Evolutionary conservation across 2,797 vertebrate species (phyloP), one percentile per base, ranked within the genome.

Genomic region (Cyclopterus lumpus): DNA sequence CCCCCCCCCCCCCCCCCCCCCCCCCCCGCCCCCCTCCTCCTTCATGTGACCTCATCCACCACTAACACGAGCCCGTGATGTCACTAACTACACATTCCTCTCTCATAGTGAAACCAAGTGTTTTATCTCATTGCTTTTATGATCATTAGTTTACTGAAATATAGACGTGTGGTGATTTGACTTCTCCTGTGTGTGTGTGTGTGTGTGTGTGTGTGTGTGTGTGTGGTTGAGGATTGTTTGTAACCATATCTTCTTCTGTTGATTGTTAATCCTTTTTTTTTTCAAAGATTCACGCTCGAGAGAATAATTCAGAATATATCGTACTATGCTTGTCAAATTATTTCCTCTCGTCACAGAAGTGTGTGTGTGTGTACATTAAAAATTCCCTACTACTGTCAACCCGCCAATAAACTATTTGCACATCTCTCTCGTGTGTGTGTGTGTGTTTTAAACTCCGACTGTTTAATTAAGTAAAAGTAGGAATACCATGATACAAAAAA

Each of bases 361-460:
- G 36, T 38, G 36, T 38, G 36, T 38, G 84, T 90, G 84, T 89
- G 82, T 40, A 84, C 85, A 75, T 87, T 71, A 57, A 80, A n/a
- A 40, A 80, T 71, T 70, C 76, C 80, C 73, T 75, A 88, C 84
- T 73, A 62, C 84, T 89, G 83, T 92, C 86, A 83, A 81, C 89
- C 85, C 54, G 71, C 85, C 89, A 93, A 94, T 94, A 93, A 94
- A 93, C 75, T 72, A 84, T 88, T 93, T 91, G 90, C 91, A 91
- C 92, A 93, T 83, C 69, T 75, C 28, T 42, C 22, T 61, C 9
- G 51, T 53, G 49, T 83, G n/a, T n/a, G n/a, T n/a, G n/a, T n/a
- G n/a, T n/a, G n/a, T n/a, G n/a, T n/a, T n/a, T 63, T 32, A 5
- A 32, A 20, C 42, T 44, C 38, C 0, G 12, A 40, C 44, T 16